Base-by-base conservation (phyloP, 1,140 invertebrate species). In the Cotesia chilonis region DNA sequence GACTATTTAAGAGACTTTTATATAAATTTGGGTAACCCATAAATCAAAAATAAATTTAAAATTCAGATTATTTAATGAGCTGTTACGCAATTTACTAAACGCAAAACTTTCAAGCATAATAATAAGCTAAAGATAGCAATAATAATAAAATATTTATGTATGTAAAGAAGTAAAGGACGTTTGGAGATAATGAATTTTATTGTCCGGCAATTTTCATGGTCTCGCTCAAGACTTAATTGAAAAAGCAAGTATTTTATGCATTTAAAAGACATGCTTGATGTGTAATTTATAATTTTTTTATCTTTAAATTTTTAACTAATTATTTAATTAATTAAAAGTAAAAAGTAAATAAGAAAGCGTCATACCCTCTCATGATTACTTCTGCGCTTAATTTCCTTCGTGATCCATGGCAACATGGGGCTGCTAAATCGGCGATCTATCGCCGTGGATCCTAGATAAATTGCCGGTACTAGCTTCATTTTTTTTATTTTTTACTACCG, bases 381-480 rank as follows among this genome's bases (percentile, higher is more conserved):
- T 54, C 89, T 88, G 74, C 88, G 88, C 57, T 88, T 84, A 41
- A 92, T 91, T 77, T 92, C 90, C 17, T 89, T 89, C 41, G 91
- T 89, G 51, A 91, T 88, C 92, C 92, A 94, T 3, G 92, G 92
- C 72, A 94, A 80, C 93, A 94, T 94, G n/a, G 92, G 90, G 57
- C 88, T 91, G 51, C 92, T 93, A 75, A 93, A 92, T 55, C 92
- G 84, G 35, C 90, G 88, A 83, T 94, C 92, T 88, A 93, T 92
- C 5, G 91, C 92, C 7, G 92, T 92, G 81, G 88, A 92, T 28
- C 93, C 92, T 37, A 92, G 87, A 82, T 93, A 94, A 67, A 89
- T 89, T 37, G 92, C 89, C 3, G 91, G 89, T 38, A 92, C 89
- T 57, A 92, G 84, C 80, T 90, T 91, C 76, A 92, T 93, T 80